These are phyloP conservation scores for Hololepta plana DNA, from an alignment of 2,888 invertebrate species.

Conservation along the genomic window DNA sequence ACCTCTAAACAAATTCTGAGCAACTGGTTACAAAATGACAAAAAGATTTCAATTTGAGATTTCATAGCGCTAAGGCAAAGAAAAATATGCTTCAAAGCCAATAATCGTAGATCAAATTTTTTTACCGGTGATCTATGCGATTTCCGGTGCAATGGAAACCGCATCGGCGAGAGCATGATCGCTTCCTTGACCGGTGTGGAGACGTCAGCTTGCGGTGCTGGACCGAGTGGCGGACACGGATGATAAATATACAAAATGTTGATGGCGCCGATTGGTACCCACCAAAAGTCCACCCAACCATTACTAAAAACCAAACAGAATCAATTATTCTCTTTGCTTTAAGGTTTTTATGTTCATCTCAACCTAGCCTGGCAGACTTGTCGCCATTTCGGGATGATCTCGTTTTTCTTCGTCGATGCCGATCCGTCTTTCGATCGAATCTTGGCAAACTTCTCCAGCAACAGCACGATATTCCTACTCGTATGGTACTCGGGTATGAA, in stretches of 20 bases:
- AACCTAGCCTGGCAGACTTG: conserved; percentile 54
- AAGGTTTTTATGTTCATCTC: not conserved
- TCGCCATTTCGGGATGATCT: conserved; percentile 53
- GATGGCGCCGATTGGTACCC: conserved; percentile 82
- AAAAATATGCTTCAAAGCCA: too few species aligned
- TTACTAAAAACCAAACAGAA: conserved; percentile 17
- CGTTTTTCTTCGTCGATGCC: conserved; percentile 32
- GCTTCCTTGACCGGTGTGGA: conserved; percentile 92
- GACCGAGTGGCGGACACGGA: conserved; percentile 76
- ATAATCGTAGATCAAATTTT: too few species aligned
- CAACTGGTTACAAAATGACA: too few species aligned
- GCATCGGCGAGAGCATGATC: conserved; percentile 75
- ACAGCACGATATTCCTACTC: conserved; percentile 60
- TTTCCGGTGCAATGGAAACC: conserved; percentile 55
- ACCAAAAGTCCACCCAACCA: conserved; percentile 96
- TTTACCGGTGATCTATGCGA: conserved; percentile 20
- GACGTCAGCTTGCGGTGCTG: conserved; percentile 77
- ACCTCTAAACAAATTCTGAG: not conserved
- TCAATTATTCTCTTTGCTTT: not conserved
- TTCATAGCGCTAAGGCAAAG: too few species aligned
- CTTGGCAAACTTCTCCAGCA: conserved; percentile 77
- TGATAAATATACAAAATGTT: conserved; percentile 85
- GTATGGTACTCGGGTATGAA: conserved; percentile 87
- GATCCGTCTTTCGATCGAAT: conserved; percentile 58
- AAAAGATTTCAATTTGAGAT: too few species aligned